Conservation (phyloP, 2,888 invertebrate species). For the Acanthoscelides obtectus region DNA sequence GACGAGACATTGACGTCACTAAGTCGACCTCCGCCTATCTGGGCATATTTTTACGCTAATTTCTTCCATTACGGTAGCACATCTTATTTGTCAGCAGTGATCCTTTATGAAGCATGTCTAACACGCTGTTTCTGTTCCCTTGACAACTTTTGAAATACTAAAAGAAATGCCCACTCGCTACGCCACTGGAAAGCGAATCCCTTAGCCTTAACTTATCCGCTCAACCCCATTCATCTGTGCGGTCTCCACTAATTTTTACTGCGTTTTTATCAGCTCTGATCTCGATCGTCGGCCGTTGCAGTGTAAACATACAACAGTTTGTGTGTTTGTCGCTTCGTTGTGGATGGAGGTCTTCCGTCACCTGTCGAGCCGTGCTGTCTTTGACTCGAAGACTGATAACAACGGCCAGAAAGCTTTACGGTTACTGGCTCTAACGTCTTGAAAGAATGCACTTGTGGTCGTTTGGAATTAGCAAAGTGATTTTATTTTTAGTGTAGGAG, state of each 20-base stretch:
- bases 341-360: neutral
- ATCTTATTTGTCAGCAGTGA: no score
- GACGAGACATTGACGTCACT: no score
- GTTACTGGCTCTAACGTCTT: neutral
- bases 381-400: neutral
- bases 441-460: neutral
- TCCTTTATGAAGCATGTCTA: no score
- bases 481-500: neutral
- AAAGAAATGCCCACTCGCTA: neutral
- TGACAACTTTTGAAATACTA: no score
- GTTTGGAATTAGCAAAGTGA: neutral
- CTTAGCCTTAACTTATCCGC: slow-evolving; percentile 15
- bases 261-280: neutral
- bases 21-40: no score
- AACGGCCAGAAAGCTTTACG: neutral
- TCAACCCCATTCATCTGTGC: slow-evolving; percentile 19
- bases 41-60: no score
- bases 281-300: neutral
- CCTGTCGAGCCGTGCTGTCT: neutral
- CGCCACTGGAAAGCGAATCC: neutral
- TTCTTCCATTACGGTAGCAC: no score
- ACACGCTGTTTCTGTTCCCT: no score
- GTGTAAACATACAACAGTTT: neutral
- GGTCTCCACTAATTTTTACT: neutral
- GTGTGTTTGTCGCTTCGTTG: neutral